Evolutionary conservation across 2,888 invertebrate species (phyloP), one percentile per base, ranked within the genome.

Genomic region (Harpagoxenus sublaevis): DNA sequence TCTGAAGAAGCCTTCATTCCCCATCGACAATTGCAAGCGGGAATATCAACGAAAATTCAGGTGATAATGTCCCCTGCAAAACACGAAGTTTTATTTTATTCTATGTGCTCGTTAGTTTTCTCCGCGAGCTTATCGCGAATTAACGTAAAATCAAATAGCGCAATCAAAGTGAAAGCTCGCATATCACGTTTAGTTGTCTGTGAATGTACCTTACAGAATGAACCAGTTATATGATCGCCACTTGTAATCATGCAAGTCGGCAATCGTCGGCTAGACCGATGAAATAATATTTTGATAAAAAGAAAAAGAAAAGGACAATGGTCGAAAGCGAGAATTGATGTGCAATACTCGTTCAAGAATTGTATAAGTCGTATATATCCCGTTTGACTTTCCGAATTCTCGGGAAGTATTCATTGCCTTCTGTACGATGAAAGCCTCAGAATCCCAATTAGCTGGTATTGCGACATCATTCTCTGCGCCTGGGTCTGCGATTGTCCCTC

Each of bases 281-380:
- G 78, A 91, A 88, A 90, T 88, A 87, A 91, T 92, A 92, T 92
- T 92, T 93, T 93, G 88, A 89, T 92, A 93, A 87, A 68, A 45
- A 66, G 10, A 18, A 15, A n/a, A 45, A n/a, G 23, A 45, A 35
- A 23, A 70, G 77, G 48, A 45, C 35, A 63, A 42, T 62, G 83
- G 35, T 86, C 62, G 28, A 79, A 77, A 35, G 65, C 42, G 48
- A 51, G 70, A 62, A 31, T 31, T 55, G 79, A 39, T 74, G 83
- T 82, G 62, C 66, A 63, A 86, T 75, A 62, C 57, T 83, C 45
- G 62, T 82, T 74, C 45, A 39, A 79, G 60, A 71, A 79, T 79
- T 23, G 18, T 28, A 60, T 15, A 60, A 68, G 23, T 71, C 70
- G 45, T 63, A 31, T 79, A 45, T 70, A 60, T 62, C 39, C 60